Evolutionary conservation across 2,888 invertebrate species (phyloP), one percentile per base, ranked within the genome.

Genomic region (Helicoverpa assulta): DNA sequence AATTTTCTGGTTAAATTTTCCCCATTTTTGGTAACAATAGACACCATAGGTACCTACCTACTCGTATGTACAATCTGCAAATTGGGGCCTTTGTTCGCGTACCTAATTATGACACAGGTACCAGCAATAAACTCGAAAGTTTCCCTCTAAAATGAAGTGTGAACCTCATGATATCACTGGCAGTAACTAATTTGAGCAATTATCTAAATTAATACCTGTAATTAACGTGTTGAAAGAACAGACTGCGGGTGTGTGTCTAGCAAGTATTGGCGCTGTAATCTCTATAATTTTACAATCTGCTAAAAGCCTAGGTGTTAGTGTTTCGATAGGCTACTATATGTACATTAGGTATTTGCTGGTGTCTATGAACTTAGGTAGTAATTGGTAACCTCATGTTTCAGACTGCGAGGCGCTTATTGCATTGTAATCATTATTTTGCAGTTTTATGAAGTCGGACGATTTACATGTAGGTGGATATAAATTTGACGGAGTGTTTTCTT

Each of bases 91-190:
- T 43, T 43, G 43, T 43, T 43, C 43, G 16, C 43, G 16, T 61
- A n/a, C n/a, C n/a, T n/a, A 57, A 76, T 76, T 80, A 76, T 58
- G 64, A 77, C 57, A 56, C 12, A 37, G 37, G 37, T 65, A 21
- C 70, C 19, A 50, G 67, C 50, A 61, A 62, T 78, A 84, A 67
- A 71, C 60, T 69, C 29, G 81, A 81, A 80, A 83, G 72, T 65
- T 62, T 63, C 67, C 71, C 57, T 76, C 82, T 84, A 84, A 84
- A 84, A 82, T 84, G 76, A 90, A 89, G 92, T 91, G 93, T 88
- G 91, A 93, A 88, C 85, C 88, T 89, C 89, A 90, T 87, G 93
- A 93, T 93, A 93, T 92, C 92, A 93, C 89, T 88, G 74, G 88
- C 85, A 82, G 79, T 81, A 79, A 85, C 89, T 88, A 90, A 92